Evolutionary conservation across 2,113 vertebrate genomes (phyloP).

Genomic region (Leuciscus idus): DNA sequence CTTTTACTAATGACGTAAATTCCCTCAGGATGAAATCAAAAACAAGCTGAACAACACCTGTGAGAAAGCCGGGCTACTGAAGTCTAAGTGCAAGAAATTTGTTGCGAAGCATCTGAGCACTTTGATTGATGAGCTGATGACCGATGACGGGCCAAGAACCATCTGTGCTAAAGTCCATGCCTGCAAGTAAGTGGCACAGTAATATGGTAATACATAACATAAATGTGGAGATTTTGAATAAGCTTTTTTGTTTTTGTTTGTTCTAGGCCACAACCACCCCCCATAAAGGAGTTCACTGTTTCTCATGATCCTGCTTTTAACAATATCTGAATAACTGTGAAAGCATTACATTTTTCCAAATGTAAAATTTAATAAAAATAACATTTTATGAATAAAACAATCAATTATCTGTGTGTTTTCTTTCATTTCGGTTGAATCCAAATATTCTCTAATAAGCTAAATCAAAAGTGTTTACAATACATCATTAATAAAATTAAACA

Average conservation of each 20-base stretch:
- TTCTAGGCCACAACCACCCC: not conserved
- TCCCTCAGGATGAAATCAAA: slow-evolving; percentile 41
- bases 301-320: not conserved
- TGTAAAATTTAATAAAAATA: too few species aligned
- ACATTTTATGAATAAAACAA: not conserved
- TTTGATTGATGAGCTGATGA: slow-evolving; percentile 59
- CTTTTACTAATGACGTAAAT: not conserved
- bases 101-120: not conserved
- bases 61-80: slow-evolving; percentile 41
- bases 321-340: not conserved
- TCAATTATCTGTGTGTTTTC: not conserved
- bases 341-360: too few species aligned
- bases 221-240: not conserved
- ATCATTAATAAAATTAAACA: not conserved
- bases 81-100: slow-evolving; percentile 45
- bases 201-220: not conserved
- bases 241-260: not conserved
- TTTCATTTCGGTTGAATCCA: not conserved
- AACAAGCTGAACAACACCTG: slow-evolving; percentile 36
- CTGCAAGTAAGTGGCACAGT: slow-evolving; percentile 67
- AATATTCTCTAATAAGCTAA: not conserved
- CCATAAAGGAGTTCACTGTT: not conserved
- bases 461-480: not conserved
- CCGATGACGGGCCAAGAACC: slow-evolving; percentile 58
- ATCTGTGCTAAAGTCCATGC: slow-evolving; percentile 61